phyloP scores from a whole-genome alignment of 1,140 invertebrate genomes.

The Drosophila kepulauana region DNA sequence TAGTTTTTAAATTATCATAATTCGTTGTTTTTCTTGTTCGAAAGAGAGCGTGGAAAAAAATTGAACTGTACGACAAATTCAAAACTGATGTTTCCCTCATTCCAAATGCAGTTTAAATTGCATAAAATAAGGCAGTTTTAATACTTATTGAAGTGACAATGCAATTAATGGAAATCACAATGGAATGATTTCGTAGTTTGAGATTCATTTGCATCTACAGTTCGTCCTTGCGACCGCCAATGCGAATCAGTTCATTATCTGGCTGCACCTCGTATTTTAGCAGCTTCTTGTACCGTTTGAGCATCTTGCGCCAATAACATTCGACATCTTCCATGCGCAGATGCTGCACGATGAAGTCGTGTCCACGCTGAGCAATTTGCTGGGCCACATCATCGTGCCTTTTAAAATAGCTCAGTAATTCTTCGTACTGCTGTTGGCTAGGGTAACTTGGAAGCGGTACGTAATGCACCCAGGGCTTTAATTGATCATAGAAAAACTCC shows the following conservation, averaged over 20 bases:
- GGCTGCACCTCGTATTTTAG: slow-evolving; percentile 89
- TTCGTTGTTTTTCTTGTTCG: no score
- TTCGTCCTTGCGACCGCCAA: slow-evolving; percentile 49
- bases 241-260: slow-evolving; percentile 86
- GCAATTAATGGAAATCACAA: neutral
- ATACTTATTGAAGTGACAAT: neutral
- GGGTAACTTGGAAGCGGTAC: slow-evolving; percentile 93
- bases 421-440: slow-evolving; percentile 88
- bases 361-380: slow-evolving; percentile 93
- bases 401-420: slow-evolving; percentile 92
- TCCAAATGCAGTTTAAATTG: neutral
- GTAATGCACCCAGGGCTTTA: slow-evolving; percentile 98
- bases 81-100: no score
- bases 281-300: slow-evolving; percentile 92
- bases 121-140: neutral
- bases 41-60: no score
- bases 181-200: neutral
- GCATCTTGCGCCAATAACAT: slow-evolving; percentile 95
- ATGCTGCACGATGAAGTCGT: slow-evolving; percentile 93
- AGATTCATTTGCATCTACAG: slow-evolving; percentile 36
- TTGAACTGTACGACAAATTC: no score
- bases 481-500: slow-evolving; percentile 96
- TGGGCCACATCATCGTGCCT: slow-evolving; percentile 91
- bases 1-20: no score
- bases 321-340: slow-evolving; percentile 93